phyloP scores from a whole-genome alignment of 2,888 invertebrate genomes.

The Brenthis hecate region DNA sequence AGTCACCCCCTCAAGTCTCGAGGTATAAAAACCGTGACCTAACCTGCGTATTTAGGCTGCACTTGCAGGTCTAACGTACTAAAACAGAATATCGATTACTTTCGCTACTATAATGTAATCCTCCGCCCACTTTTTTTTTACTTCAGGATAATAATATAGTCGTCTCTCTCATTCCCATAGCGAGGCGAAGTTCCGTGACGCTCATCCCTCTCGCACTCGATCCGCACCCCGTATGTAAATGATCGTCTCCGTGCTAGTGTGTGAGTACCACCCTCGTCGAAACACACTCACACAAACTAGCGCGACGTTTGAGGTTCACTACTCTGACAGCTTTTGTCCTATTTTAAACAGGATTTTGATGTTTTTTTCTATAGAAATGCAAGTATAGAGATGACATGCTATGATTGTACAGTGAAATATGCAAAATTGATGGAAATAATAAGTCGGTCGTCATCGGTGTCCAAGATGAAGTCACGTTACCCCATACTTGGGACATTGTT shows the following conservation, averaged over 20 bases:
- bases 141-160: constrained; percentile 75
- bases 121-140: constrained; percentile 83
- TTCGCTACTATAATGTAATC: constrained; percentile 84
- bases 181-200: constrained; percentile 55
- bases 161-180: constrained; percentile 68
- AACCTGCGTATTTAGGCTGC: constrained; percentile 76
- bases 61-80: constrained; percentile 79
- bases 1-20: no score
- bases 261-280: constrained; percentile 62
- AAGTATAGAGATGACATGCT: background rate
- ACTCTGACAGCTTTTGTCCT: constrained; percentile 79
- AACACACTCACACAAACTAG: constrained; percentile 54
- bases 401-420: background rate
- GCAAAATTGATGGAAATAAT: constrained; percentile 3
- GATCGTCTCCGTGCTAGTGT: constrained; percentile 73
- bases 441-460: background rate
- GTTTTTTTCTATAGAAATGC: constrained; percentile 34
- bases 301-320: constrained; percentile 74
- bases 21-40: constrained; percentile 61
- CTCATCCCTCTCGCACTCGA: constrained; percentile 56
- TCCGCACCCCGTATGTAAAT: constrained; percentile 78
- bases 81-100: constrained; percentile 84
- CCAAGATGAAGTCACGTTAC: background rate
- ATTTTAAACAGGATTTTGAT: constrained; percentile 76
- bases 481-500: background rate